phyloP scores from a whole-genome alignment of 2,113 vertebrate species.

The Arenaria interpres region DNA sequence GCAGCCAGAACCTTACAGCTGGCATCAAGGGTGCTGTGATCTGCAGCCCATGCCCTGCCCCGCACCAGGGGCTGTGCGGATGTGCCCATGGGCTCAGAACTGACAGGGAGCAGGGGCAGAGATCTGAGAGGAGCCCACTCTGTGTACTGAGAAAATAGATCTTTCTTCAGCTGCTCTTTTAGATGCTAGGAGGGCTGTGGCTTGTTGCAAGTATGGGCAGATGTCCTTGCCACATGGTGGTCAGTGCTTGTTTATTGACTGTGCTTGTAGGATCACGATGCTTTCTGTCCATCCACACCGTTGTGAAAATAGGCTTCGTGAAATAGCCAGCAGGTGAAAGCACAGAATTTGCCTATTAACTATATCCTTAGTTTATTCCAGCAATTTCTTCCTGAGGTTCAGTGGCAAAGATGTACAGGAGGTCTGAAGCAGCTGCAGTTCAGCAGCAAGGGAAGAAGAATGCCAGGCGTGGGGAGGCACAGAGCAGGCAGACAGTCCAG shows the following conservation, averaged over 20 bases:
- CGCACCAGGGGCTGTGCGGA: background rate
- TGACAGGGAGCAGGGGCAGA: background rate
- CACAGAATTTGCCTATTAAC: background rate
- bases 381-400: background rate
- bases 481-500: background rate
- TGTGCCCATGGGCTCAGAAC: background rate
- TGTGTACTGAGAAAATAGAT: background rate
- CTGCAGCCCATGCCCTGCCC: background rate
- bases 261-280: background rate
- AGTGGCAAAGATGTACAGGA: background rate
- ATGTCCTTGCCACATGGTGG: accelerated
- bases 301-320: background rate
- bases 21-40: background rate
- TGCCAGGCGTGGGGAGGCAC: background rate
- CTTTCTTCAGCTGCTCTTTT: background rate
- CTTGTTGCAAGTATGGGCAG: background rate
- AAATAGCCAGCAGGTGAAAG: background rate
- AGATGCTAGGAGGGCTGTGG: background rate
- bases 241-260: background rate
- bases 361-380: background rate
- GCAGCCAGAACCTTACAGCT: background rate
- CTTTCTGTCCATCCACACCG: background rate
- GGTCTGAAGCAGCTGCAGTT: background rate
- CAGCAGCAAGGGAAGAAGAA: background rate
- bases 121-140: background rate